phyloP scores from a whole-genome alignment of 1,140 invertebrate genomes.

The Saxidomus purpurata region DNA sequence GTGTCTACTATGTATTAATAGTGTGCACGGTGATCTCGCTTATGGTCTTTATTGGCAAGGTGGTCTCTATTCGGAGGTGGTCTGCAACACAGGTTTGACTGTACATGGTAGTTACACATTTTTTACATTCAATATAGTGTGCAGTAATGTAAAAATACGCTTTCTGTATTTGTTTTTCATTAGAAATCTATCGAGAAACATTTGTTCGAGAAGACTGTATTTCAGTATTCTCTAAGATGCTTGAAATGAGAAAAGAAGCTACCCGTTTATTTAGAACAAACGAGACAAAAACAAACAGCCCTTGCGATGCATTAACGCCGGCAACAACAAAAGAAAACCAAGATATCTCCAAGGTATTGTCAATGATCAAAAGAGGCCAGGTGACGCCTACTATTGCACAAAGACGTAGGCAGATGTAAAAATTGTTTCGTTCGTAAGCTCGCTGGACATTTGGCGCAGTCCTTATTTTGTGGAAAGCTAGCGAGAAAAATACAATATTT shows the following conservation, averaged over 20 bases:
- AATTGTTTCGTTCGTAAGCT: slow-evolving; percentile 15
- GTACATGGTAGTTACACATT: no score
- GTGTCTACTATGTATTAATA: no score
- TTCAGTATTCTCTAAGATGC: not conserved
- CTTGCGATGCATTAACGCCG: slow-evolving; percentile 88
- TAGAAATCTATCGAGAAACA: no score
- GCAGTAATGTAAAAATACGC: no score
- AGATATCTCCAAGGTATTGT: slow-evolving; percentile 86
- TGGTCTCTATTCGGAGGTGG: no score
- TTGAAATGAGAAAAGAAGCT: not conserved
- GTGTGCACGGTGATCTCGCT: no score
- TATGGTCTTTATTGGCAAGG: no score
- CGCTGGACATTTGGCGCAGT: not conserved
- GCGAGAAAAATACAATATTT: slow-evolving; percentile 67
- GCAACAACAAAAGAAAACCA: slow-evolving; percentile 88
- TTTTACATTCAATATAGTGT: no score
- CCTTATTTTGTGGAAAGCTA: slow-evolving; percentile 45
- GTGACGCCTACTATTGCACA: slow-evolving; percentile 87
- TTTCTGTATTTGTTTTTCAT: no score
- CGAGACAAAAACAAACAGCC: slow-evolving; percentile 88
- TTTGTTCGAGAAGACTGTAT: not conserved
- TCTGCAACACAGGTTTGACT: no score
- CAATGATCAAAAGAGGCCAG: slow-evolving; percentile 88
- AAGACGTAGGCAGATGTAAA: slow-evolving; percentile 62
- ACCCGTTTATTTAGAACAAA: slow-evolving; percentile 85